phyloP scores from a whole-genome alignment of 2,888 invertebrate genomes.

The Macrosiphum euphorbiae region DNA sequence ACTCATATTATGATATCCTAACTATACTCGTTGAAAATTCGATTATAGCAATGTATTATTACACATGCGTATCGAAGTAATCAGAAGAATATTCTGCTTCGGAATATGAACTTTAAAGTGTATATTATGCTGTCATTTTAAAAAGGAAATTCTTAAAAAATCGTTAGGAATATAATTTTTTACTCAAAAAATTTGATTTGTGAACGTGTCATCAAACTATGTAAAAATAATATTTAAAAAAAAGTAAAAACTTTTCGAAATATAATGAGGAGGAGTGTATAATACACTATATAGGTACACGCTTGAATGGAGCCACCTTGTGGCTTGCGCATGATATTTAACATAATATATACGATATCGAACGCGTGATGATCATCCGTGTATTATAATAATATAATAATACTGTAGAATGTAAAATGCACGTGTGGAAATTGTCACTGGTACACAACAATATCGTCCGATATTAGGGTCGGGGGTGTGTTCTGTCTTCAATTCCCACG shows the following conservation, averaged over 20 bases:
- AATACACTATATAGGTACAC: not conserved
- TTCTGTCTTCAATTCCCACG: constrained; percentile 44
- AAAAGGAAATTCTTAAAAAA: not conserved
- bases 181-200: not conserved
- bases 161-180: not conserved
- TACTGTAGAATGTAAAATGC: constrained; percentile 28
- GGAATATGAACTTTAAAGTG: too few relatives aligned
- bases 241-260: not conserved
- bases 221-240: not conserved
- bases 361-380: not conserved
- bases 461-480: not conserved
- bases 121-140: too few relatives aligned
- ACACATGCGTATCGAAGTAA: not conserved
- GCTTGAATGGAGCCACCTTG: not conserved
- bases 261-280: not conserved
- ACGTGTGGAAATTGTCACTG: constrained; percentile 47
- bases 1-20: not conserved
- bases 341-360: not conserved
- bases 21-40: not conserved
- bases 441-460: constrained; percentile 25
- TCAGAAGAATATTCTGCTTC: too few relatives aligned
- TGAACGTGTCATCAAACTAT: not conserved
- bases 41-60: too few relatives aligned
- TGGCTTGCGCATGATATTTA: not conserved
- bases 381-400: constrained; percentile 2